Percentiles rank a stretch among this genome's conserved stretches.
phyloP scores from a whole-genome alignment of 2,888 invertebrate genomes.

The Drosophila kuntzei region DNA sequence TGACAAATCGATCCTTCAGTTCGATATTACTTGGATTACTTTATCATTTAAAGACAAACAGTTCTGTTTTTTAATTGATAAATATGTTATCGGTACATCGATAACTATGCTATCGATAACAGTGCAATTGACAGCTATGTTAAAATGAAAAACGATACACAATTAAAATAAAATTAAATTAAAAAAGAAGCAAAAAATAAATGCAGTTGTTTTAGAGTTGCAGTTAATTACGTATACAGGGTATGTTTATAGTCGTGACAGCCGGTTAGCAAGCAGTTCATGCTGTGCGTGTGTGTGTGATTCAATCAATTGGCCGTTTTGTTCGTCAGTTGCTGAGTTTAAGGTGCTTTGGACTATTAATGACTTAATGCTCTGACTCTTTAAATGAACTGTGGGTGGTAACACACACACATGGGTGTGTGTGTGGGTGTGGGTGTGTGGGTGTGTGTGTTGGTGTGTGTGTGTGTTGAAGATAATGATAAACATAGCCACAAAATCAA shows the following conservation, averaged over 20 bases:
- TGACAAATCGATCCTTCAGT: no score
- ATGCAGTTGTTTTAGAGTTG: no score
- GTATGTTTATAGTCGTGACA: background rate
- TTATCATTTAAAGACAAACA: no score
- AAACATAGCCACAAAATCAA: slow-evolving; percentile 41
- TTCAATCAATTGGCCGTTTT: background rate
- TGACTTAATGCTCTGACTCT: background rate
- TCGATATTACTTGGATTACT: no score
- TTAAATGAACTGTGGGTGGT: slow-evolving; percentile 13
- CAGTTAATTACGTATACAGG: background rate
- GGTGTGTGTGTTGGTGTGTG: slow-evolving; percentile 15
- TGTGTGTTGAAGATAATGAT: slow-evolving; percentile 24
- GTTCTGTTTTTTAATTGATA: background rate
- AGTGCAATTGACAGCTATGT: no score
- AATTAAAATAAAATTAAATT: no score
- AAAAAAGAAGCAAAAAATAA: no score
- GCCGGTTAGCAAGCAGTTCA: background rate
- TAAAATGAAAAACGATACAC: no score
- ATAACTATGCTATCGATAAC: background rate
- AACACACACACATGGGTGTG: background rate
- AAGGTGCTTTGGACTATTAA: slow-evolving; percentile 1
- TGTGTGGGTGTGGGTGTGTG: background rate
- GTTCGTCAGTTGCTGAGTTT: slow-evolving; percentile 1
- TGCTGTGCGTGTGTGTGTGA: background rate
- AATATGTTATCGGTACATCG: background rate